A percentile compares a stretch with the other conserved stretches of the same genome.
Evolutionary conservation across 2,888 invertebrate genomes (phyloP).

Genomic region (Drosophila putrida): DNA sequence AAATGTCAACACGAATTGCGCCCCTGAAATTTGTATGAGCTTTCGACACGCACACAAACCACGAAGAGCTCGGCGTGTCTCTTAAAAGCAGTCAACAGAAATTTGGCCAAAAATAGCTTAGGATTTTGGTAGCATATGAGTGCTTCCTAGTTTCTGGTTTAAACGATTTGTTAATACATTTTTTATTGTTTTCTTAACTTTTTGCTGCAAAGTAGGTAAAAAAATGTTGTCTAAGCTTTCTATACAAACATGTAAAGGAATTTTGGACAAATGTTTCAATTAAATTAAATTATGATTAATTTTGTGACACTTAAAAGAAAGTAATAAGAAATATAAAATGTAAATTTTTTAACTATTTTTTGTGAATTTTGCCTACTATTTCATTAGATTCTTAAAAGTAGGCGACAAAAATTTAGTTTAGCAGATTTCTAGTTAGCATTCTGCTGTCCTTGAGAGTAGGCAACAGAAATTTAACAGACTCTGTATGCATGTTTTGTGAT

Average conservation of each 20-base stretch:
- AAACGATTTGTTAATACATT: slow-evolving; percentile 2
- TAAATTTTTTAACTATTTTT: too few relatives aligned
- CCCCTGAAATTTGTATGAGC: slow-evolving; percentile 63
- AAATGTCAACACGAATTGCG: slow-evolving; percentile 68
- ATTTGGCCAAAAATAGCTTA: slow-evolving; percentile 14
- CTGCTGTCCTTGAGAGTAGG: slow-evolving; percentile 8
- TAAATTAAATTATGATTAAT: too few relatives aligned
- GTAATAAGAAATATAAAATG: neutral
- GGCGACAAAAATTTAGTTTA: neutral
- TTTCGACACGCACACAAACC: slow-evolving; percentile 61
- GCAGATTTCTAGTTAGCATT: neutral
- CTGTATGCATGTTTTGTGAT: neutral
- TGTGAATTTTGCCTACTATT: too few relatives aligned
- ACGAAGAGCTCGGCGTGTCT: neutral
- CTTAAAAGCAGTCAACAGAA: neutral
- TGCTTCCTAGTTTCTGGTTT: neutral
- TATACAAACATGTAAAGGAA: too few relatives aligned
- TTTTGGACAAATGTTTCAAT: too few relatives aligned
- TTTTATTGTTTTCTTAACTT: too few relatives aligned
- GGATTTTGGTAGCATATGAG: neutral
- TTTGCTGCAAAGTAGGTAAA: neutral
- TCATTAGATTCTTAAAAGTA: too few relatives aligned
- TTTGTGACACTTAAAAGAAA: too few relatives aligned
- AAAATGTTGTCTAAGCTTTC: too few relatives aligned
- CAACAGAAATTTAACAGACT: slow-evolving; percentile 20